These are phyloP conservation scores for Leptocoma aspasia DNA, from an alignment of 2,113 vertebrate genomes.

Conservation along the genomic window DNA sequence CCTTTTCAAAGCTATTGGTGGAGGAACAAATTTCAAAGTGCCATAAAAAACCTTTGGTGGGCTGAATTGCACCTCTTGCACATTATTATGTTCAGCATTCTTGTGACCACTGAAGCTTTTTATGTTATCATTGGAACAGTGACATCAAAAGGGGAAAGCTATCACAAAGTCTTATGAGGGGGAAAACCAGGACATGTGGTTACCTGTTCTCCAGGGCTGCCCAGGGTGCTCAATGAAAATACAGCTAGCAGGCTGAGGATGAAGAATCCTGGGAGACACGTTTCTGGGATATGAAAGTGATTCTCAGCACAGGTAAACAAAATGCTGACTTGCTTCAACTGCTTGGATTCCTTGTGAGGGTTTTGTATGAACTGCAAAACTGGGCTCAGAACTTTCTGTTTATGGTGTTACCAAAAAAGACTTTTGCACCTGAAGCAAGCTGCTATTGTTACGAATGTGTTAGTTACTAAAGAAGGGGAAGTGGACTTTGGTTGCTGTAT, in stretches of 20 bases:
- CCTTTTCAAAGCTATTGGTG: not conserved
- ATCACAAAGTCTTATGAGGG: not conserved
- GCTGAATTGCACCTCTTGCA: not conserved
- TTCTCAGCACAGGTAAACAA: not conserved
- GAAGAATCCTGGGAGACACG: not conserved
- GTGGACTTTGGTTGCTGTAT: not conserved
- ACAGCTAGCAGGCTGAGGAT: not conserved
- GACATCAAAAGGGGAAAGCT: not conserved
- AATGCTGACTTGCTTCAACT: not conserved
- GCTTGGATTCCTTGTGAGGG: not conserved
- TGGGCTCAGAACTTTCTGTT: not conserved
- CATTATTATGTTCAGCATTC: not conserved
- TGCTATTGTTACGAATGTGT: not conserved
- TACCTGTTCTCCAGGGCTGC: not conserved
- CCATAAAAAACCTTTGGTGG: not conserved
- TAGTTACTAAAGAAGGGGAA: not conserved
- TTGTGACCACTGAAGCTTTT: not conserved
- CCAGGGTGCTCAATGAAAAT: not conserved
- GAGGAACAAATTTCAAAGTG: not conserved
- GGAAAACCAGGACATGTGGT: not conserved
- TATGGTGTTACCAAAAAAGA: not conserved
- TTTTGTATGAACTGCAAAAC: not conserved
- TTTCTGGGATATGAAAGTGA: not conserved
- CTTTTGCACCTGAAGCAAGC: not conserved
- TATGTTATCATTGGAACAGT: not conserved